Base-by-base conservation (phyloP, 2,797 vertebrate species). In the Philypnodon macrostomus region DNA sequence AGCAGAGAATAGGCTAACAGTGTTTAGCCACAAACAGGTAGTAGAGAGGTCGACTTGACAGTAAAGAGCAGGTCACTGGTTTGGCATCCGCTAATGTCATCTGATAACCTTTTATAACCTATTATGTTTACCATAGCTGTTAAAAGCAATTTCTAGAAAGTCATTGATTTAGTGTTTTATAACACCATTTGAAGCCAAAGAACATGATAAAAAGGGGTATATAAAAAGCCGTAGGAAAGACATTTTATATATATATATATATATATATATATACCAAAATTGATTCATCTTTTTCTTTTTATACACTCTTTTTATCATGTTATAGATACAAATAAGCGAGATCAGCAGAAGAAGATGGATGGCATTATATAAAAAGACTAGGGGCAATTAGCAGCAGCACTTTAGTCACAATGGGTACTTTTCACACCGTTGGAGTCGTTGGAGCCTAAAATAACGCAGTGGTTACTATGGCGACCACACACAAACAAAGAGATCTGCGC, bases 21-120 rank as follows among this genome's bases (percentile, higher is more conserved):
- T 76, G 61, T 84, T 82, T 80, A 70, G 52, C 53, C 31, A 58
- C 65, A 81, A 85, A 84, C 81, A 83, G 29, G 4, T 14, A 42
- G 64, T 53, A 16, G 56, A 16, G 56, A 72, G 68, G 70, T 67
- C 30, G 45, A 10, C 16, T 42, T 49, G 55, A 75, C 60, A 60
- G 29, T 14, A 32, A 45, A 19, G 14, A 52, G 52, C 0, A 19
- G 47, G 55, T 54, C 36, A 8, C 7, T 42, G 35, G 47, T 21
- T 26, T 35, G 52, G 36, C 58, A 60, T 52, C 49, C 11, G 30
- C 41, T 23, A 30, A 12, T 44, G 55, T 59, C 50, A 54, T 14
- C 23, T 38, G 52, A 53, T 42, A 44, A 74, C 62, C 45, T 33
- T n/a, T 53, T 44, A 23, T 11, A 44, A 16, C 9, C 2, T 2